These are phyloP conservation scores for Margarornis squamiger DNA, from an alignment of 2,797 vertebrate genomes.

Conservation along the genomic window DNA sequence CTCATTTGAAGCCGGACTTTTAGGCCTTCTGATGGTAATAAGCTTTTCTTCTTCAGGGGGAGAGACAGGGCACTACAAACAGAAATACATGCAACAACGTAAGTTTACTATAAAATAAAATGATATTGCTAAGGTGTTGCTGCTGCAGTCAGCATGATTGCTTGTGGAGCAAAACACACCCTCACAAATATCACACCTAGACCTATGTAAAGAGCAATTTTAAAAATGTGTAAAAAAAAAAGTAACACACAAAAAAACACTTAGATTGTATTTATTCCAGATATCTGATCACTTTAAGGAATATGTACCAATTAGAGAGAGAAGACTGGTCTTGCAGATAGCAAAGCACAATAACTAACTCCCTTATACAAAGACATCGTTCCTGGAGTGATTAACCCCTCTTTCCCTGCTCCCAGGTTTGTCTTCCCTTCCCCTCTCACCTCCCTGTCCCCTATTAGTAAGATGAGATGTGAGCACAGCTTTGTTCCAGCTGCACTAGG, in stretches of 20 bases:
- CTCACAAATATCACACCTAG: neutral
- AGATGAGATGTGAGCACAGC: neutral
- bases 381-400: neutral
- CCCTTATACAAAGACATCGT: neutral
- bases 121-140: neutral
- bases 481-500: neutral
- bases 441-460: neutral
- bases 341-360: neutral
- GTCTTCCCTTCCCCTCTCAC: neutral
- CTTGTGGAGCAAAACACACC: neutral
- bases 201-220: neutral
- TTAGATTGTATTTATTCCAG: neutral
- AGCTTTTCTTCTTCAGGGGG: slow-evolving; percentile 79
- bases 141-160: neutral
- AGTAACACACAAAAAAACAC: neutral
- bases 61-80: slow-evolving; percentile 71
- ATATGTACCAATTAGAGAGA: neutral
- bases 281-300: neutral
- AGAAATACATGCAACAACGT: neutral
- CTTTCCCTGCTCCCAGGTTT: neutral
- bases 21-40: slow-evolving; percentile 82
- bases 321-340: neutral
- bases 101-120: neutral
- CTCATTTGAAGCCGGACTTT: slow-evolving; percentile 79
- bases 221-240: neutral